A percentile compares a stretch with the other conserved stretches of the same genome.
Conservation (phyloP, 2,113 vertebrate genomes). For the Salvelinus alpinus region DNA sequence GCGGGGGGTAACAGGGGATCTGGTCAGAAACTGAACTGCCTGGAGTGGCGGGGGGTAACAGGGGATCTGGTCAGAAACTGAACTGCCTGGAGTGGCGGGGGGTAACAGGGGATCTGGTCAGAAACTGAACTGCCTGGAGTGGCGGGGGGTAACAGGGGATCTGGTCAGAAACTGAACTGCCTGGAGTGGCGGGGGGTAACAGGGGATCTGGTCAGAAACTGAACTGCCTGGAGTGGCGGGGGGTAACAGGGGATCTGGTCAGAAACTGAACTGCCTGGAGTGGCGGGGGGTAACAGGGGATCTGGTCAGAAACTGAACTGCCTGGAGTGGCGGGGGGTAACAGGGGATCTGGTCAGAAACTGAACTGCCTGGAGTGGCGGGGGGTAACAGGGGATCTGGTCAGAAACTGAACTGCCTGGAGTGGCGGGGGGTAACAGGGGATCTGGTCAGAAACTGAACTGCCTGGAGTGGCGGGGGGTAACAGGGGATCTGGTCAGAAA, state of each 20-base stretch:
- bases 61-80: neutral
- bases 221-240: constrained; percentile 1
- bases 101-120: neutral
- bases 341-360: neutral
- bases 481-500: neutral
- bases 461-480: neutral
- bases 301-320: neutral
- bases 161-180: neutral
- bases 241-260: neutral
- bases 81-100: constrained; percentile 1
- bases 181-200: neutral
- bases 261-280: neutral
- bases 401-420: neutral
- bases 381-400: neutral
- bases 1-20: neutral
- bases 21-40: neutral
- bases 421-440: neutral
- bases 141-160: neutral
- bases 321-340: neutral
- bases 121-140: neutral
- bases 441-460: neutral
- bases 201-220: neutral
- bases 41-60: neutral
- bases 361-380: constrained; percentile 6
- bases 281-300: neutral